Evolutionary conservation across 2,888 invertebrate genomes (phyloP).

Genomic region (Torymus tubicola): DNA sequence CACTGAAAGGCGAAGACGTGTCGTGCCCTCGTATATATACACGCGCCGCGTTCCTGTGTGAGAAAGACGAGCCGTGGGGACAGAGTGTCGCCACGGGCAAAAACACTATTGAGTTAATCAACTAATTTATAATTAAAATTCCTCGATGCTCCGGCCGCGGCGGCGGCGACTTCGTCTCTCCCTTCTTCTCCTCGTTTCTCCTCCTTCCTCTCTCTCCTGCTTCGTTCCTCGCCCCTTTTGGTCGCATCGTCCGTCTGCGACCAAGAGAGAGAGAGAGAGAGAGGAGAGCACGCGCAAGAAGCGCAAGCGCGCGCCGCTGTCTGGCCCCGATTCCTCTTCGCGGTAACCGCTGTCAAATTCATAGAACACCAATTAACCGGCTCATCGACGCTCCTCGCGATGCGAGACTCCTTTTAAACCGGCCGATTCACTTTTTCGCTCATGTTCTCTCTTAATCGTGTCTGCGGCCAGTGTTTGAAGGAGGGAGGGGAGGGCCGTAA

Average conservation of each 20-base stretch:
- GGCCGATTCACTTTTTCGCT: slow-evolving; percentile 46
- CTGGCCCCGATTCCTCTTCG: slow-evolving; percentile 70
- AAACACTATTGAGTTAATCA: slow-evolving; percentile 77
- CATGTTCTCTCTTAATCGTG: slow-evolving; percentile 46
- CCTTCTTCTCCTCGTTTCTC: too few relatives aligned
- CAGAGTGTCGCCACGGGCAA: slow-evolving; percentile 69
- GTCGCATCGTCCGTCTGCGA: slow-evolving; percentile 8
- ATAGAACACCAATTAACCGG: slow-evolving; percentile 75
- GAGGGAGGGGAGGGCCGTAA: slow-evolving; percentile 6
- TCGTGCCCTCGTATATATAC: not conserved
- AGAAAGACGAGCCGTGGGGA: slow-evolving; percentile 55
- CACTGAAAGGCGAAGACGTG: slow-evolving; percentile 30
- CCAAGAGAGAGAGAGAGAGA: not conserved
- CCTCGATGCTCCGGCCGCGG: slow-evolving; percentile 66
- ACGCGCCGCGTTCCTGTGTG: slow-evolving; percentile 59
- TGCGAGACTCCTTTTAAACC: slow-evolving; percentile 16
- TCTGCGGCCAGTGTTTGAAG: slow-evolving; percentile 3
- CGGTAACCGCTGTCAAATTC: slow-evolving; percentile 74
- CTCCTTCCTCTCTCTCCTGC: slow-evolving; percentile 26
- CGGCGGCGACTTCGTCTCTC: slow-evolving; percentile 59
- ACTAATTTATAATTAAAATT: slow-evolving; percentile 77
- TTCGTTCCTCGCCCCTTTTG: slow-evolving; percentile 12
- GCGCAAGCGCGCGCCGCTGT: slow-evolving; percentile 62
- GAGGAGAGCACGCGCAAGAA: slow-evolving; percentile 58
- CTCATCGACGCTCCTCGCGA: slow-evolving; percentile 51